phyloP scores from a whole-genome alignment of 2,888 invertebrate species.

The Gymnocheta viridis region DNA sequence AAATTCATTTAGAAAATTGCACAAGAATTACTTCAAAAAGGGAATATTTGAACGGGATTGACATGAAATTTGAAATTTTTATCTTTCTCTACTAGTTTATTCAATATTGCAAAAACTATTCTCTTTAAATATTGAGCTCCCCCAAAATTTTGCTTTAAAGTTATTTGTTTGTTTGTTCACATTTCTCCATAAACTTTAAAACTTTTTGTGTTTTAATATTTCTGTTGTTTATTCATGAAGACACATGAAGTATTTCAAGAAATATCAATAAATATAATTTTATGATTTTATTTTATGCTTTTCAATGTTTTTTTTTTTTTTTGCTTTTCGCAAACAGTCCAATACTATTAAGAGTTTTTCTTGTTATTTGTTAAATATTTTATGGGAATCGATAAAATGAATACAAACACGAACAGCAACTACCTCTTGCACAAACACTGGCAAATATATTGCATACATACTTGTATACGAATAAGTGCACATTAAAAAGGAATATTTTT shows the following conservation, averaged over 20 bases:
- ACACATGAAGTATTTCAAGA: background rate
- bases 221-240: slow-evolving; percentile 17
- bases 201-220: background rate
- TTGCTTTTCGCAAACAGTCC: background rate
- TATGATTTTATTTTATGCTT: slow-evolving; percentile 51
- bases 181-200: background rate
- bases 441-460: background rate
- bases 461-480: background rate
- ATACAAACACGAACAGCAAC: slow-evolving; percentile 21
- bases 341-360: slow-evolving; percentile 14
- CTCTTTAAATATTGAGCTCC: too few relatives aligned
- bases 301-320: slow-evolving; percentile 25
- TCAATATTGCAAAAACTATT: too few relatives aligned
- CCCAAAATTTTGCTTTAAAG: slow-evolving; percentile 4
- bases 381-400: slow-evolving; percentile 55
- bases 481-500: slow-evolving; percentile 54
- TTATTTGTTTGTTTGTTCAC: too few relatives aligned
- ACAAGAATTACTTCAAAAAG: background rate
- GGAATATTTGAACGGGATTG: background rate
- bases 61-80: too few relatives aligned
- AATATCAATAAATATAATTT: slow-evolving; percentile 52
- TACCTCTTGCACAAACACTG: background rate
- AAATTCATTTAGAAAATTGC: background rate
- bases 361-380: slow-evolving; percentile 48
- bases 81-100: too few relatives aligned